phyloP scores from a whole-genome alignment of 2,888 invertebrate genomes.

The Falcaria lacertinaria region DNA sequence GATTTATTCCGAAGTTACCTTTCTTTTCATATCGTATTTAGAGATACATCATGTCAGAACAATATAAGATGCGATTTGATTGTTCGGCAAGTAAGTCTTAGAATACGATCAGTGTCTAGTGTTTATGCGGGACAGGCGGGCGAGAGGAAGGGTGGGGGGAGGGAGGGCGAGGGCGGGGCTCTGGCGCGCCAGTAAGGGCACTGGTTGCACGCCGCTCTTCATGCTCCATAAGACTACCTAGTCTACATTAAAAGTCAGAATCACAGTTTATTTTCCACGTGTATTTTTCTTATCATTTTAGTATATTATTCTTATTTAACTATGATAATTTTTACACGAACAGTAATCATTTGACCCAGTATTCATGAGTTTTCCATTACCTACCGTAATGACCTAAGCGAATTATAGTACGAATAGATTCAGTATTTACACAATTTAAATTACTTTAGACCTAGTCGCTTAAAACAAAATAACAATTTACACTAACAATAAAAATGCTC shows the following conservation, averaged over 20 bases:
- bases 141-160: not conserved
- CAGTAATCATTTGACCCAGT: slow-evolving; percentile 68
- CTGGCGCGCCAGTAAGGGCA: slow-evolving; percentile 5
- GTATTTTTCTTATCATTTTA: slow-evolving; percentile 61
- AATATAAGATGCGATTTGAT: not conserved
- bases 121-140: not conserved
- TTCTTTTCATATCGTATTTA: not conserved
- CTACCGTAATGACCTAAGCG: slow-evolving; percentile 70
- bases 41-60: not conserved
- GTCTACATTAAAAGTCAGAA: slow-evolving; percentile 77
- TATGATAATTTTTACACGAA: slow-evolving; percentile 58
- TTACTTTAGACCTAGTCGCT: slow-evolving; percentile 74
- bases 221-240: slow-evolving; percentile 67
- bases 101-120: not conserved
- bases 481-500: slow-evolving; percentile 79
- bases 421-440: slow-evolving; percentile 74
- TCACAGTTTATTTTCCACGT: slow-evolving; percentile 80
- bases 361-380: slow-evolving; percentile 66
- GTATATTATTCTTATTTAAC: slow-evolving; percentile 51
- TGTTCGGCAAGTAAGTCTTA: not conserved
- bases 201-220: slow-evolving; percentile 38
- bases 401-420: slow-evolving; percentile 70
- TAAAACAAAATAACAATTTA: slow-evolving; percentile 80
- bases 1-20: not conserved
- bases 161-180: not conserved